Base-by-base conservation (phyloP, 1,140 invertebrate genomes). In the Brachystomella parvula region DNA sequence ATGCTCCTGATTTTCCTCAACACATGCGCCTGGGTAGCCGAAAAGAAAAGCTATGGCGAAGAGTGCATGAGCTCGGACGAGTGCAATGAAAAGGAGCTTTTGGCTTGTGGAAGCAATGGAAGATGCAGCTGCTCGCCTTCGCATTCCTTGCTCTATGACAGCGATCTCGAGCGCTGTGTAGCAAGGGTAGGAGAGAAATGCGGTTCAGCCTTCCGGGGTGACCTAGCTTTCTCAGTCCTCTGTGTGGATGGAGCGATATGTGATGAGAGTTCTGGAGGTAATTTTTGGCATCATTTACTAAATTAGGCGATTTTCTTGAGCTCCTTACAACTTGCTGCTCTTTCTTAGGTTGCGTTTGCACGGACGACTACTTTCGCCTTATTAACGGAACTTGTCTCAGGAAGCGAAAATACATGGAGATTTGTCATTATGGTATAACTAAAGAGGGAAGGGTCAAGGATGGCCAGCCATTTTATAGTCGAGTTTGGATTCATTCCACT, bases 191-290 rank as follows among this genome's bases (percentile, higher is more conserved):
- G 66, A 19, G 61, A 67, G 47, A 67, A 63, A n/a, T 67, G 66
- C 30, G 66, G 66, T 3, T 33, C 49, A 2, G 47, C 47, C 9
- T 9, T 24, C 2, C 33, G 47, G 1, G 60, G 39, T 28, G 35
- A 62, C 6, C 39, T 31, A 3, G 19, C 47, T 15, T 29, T 63
- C 2, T 24, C 49, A 2, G 26, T 67, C 24, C 28, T 17, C 26
- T 67, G 66, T 33, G 61, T 29, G 2, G 66, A 67, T 29, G 66
- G 61, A 9, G 66, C 66, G n/a, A 29, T 67, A 17, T 67, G 66
- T 31, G 66, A 67, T 28, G 60, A 63, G 26, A 62, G 60, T 47
- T 31, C 21, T 26, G 66, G 66, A 3, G 64, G n/a, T n/a, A n/a
- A n/a, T n/a, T n/a, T n/a, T n/a, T n/a, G n/a, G n/a, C n/a, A n/a